A percentile compares a stretch with the other conserved stretches of the same genome.
Evolutionary conservation across 2,113 vertebrate genomes (phyloP).

Genomic region (human): DNA sequence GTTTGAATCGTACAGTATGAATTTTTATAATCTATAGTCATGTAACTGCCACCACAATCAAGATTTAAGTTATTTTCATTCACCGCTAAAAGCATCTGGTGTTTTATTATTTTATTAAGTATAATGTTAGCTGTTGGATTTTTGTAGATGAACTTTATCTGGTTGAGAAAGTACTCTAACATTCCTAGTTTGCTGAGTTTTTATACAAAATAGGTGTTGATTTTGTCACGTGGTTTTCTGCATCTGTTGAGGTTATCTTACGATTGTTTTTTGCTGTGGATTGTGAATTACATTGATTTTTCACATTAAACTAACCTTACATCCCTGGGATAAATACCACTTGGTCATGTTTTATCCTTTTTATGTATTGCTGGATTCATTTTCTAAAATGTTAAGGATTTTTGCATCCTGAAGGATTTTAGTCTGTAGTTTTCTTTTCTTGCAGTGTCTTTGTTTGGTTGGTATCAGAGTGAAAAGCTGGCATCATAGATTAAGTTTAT

Average conservation of each 20-base stretch:
- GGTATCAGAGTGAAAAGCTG: neutral
- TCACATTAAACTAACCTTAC: slow-evolving; percentile 15
- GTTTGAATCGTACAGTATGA: neutral
- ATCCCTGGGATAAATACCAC: neutral
- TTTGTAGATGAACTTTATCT: neutral
- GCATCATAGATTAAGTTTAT: neutral
- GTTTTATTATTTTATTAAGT: neutral
- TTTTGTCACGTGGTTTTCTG: neutral
- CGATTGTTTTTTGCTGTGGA: neutral
- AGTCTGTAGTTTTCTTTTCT: neutral
- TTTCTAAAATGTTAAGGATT: slow-evolving; percentile 30
- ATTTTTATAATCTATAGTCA: neutral
- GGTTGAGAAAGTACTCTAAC: neutral
- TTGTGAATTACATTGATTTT: neutral
- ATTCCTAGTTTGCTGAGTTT: neutral
- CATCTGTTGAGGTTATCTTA: neutral
- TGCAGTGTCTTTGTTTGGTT: neutral
- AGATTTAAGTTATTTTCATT: neutral
- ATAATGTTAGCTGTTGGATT: neutral
- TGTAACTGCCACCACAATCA: neutral
- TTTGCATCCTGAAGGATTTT: neutral
- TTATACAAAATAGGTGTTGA: neutral
- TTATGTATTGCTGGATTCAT: neutral
- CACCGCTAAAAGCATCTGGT: neutral
- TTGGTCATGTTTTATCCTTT: neutral